Evolutionary conservation across 2,888 invertebrate species (phyloP).

Genomic region (Heliconius charithonia): DNA sequence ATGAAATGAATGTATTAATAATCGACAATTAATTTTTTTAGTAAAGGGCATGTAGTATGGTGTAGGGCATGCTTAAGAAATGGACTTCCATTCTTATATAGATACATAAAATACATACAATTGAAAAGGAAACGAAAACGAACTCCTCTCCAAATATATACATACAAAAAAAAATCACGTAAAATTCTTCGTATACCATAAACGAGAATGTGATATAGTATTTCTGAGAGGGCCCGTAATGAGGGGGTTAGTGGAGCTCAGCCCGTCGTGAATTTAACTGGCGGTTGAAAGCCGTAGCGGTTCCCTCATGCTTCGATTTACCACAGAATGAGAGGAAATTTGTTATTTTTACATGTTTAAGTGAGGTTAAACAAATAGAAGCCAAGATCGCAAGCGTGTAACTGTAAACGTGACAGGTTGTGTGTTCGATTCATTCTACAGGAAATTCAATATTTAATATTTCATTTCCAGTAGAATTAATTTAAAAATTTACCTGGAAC

Average conservation of each 20-base stretch:
- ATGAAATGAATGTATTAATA: too few species aligned
- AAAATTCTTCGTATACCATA: not conserved
- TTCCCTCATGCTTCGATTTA: not conserved
- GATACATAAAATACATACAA: not conserved
- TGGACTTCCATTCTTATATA: too few species aligned
- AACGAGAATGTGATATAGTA: not conserved
- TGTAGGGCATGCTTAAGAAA: too few species aligned
- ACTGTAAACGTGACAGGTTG: too few species aligned
- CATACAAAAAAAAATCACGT: not conserved
- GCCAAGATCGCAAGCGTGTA: too few species aligned
- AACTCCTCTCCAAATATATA: not conserved
- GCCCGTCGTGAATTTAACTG: conserved; percentile 31
- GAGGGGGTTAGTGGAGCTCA: conserved; percentile 27
- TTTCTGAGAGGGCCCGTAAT: conserved; percentile 15
- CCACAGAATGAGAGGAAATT: conserved; percentile 1
- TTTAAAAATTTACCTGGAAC: too few species aligned
- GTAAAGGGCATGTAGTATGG: too few species aligned
- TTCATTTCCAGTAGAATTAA: too few species aligned
- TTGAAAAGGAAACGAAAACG: not conserved
- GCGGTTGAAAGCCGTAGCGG: not conserved
- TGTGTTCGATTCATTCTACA: too few species aligned
- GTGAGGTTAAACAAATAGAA: not conserved
- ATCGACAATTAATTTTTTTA: too few species aligned
- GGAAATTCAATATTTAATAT: too few species aligned
- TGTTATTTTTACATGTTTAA: not conserved